Percentiles rank a stretch among this genome's conserved stretches.
Conservation (phyloP, 2,888 invertebrate genomes). For the Ptychoptera albimana region DNA sequence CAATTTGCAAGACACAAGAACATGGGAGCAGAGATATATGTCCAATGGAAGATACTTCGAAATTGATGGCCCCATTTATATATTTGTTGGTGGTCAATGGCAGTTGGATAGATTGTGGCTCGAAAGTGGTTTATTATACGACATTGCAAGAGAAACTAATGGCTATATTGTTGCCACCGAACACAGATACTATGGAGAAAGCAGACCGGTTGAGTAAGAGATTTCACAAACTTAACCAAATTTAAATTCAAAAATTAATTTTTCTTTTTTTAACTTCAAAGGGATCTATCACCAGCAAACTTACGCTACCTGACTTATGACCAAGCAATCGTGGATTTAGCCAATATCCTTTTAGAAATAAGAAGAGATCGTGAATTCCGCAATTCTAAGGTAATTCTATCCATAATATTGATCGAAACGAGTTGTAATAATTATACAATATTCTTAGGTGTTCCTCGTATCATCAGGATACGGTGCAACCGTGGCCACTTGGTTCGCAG, state of each 20-base stretch:
- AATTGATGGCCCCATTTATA: slow-evolving; percentile 35
- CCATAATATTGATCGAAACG: too few relatives aligned
- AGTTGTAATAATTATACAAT: too few relatives aligned
- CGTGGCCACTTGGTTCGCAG: slow-evolving; percentile 42
- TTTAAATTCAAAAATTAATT: neutral
- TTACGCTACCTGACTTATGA: slow-evolving; percentile 44
- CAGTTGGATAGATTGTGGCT: slow-evolving; percentile 38
- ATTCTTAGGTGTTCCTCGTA: too few relatives aligned
- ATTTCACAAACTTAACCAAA: neutral
- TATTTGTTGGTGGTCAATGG: slow-evolving; percentile 57
- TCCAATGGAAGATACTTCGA: slow-evolving; percentile 27
- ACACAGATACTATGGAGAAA: slow-evolving; percentile 58
- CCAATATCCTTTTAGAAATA: slow-evolving; percentile 36
- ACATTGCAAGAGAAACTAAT: slow-evolving; percentile 32
- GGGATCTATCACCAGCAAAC: slow-evolving; percentile 38
- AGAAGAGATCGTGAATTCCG: too few relatives aligned
- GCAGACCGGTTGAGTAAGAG: slow-evolving; percentile 43
- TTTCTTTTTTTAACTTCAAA: slow-evolving; percentile 18
- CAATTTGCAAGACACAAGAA: slow-evolving; percentile 33
- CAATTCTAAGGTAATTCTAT: too few relatives aligned
- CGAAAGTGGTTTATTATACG: slow-evolving; percentile 36
- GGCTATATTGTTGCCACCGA: slow-evolving; percentile 53
- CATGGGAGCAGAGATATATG: slow-evolving; percentile 35
- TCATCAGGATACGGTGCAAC: slow-evolving; percentile 33
- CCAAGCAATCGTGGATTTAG: slow-evolving; percentile 50